Percentiles rank a stretch among this genome's conserved stretches.
Evolutionary conservation across 2,888 invertebrate species (phyloP).

Genomic region (Micoletzkya japonica): DNA sequence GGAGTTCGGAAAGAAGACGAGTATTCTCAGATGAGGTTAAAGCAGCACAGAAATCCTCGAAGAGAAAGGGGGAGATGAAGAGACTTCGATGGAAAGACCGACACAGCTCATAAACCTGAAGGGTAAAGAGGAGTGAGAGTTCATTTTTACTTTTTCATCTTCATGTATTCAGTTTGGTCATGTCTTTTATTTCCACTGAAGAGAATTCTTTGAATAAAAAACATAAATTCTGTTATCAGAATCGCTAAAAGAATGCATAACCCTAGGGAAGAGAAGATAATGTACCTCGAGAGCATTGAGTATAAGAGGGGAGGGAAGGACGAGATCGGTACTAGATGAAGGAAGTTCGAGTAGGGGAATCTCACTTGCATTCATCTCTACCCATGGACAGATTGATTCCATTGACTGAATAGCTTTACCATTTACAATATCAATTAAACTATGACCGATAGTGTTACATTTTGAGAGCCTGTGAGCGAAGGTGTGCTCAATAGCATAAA

Average conservation of each 20-base stretch:
- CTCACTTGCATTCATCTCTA: slow-evolving; percentile 37
- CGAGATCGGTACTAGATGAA: slow-evolving; percentile 41
- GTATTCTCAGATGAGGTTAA: slow-evolving; percentile 82
- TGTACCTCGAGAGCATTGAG: slow-evolving; percentile 44
- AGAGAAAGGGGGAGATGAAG: slow-evolving; percentile 85
- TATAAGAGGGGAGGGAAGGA: slow-evolving; percentile 32
- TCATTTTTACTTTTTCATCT: too few relatives aligned
- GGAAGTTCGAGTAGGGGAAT: slow-evolving; percentile 48
- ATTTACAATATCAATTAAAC: not conserved
- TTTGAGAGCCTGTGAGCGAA: too few relatives aligned
- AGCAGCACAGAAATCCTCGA: slow-evolving; percentile 96
- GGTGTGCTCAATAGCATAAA: too few relatives aligned
- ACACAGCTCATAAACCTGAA: slow-evolving; percentile 84
- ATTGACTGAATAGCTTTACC: not conserved
- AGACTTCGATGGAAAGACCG: slow-evolving; percentile 84
- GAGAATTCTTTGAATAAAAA: too few relatives aligned
- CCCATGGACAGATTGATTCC: slow-evolving; percentile 48
- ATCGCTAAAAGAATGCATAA: slow-evolving; percentile 1
- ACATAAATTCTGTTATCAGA: too few relatives aligned
- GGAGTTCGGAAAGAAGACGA: slow-evolving; percentile 86
- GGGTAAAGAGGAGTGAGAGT: not conserved
- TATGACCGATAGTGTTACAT: too few relatives aligned
- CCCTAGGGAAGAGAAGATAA: not conserved
- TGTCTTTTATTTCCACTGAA: too few relatives aligned
- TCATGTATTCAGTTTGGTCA: too few relatives aligned